A percentile compares a stretch with the other conserved stretches of the same genome.
phyloP scores from a whole-genome alignment of 2,113 vertebrate genomes.

The Vulpes lagopus region DNA sequence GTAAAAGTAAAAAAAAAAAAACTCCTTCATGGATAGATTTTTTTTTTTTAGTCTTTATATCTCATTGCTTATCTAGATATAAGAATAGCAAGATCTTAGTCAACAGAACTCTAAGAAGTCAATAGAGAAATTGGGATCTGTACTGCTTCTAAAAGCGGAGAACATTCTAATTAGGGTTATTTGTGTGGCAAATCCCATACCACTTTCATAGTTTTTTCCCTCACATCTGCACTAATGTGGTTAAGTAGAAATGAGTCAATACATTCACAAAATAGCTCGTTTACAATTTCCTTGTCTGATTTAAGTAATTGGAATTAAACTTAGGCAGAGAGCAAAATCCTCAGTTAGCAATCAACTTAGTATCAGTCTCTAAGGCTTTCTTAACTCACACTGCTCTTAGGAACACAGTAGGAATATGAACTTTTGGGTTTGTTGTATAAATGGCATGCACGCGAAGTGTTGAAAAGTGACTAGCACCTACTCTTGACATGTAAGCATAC shows the following conservation, averaged over 20 bases:
- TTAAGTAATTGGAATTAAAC: slow-evolving; percentile 31
- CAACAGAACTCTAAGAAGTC: slow-evolving; percentile 22
- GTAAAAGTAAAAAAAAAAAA: not conserved
- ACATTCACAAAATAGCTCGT: slow-evolving; percentile 24
- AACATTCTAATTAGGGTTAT: not conserved
- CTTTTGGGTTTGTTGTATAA: not conserved
- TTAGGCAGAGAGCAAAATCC: slow-evolving; percentile 5
- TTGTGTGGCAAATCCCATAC: not conserved
- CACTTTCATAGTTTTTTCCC: not conserved
- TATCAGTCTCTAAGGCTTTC: not conserved
- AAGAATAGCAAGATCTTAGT: not conserved
- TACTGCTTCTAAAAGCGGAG: slow-evolving; percentile 28
- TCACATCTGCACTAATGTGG: not conserved
- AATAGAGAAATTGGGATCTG: not conserved
- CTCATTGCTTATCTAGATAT: slow-evolving; percentile 16
- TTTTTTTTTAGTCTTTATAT: not conserved
- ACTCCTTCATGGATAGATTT: not conserved
- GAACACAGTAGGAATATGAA: not conserved
- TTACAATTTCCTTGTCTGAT: slow-evolving; percentile 53
- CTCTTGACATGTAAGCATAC: not conserved
- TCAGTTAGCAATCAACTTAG: slow-evolving; percentile 19
- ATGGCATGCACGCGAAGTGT: not conserved
- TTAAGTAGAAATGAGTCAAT: slow-evolving; percentile 9
- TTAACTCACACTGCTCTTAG: not conserved
- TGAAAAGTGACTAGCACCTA: not conserved